Evolutionary conservation across 2,797 vertebrate species (phyloP), one percentile per base, ranked within the genome.

Genomic region (Coregonus suidteri): DNA sequence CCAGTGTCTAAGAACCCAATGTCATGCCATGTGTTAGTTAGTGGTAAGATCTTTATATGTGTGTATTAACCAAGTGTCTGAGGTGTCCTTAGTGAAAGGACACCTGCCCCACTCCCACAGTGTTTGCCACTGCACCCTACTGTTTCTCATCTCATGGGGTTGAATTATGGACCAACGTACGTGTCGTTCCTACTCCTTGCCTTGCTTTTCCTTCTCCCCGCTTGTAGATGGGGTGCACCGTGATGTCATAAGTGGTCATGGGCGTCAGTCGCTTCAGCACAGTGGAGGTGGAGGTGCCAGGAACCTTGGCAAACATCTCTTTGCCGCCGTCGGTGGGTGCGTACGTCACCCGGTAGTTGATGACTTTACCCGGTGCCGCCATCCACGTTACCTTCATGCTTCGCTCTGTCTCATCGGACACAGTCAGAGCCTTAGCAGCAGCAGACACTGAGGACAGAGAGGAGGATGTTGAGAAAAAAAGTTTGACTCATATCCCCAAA

Each of bases 161-260:
- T 92, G 90, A 92, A 92, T 91, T 89, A 91, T 85, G 91, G 91
- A 91, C 89, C 88, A 91, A 92, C 94, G 85, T 95, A 98, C 98
- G 94, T 96, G 98, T 99, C 77, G 95, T 97, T 94, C 97, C 98
- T 91, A 96, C 96, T 92, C 97, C 98, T 96, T 97, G 96, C 92
- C 97, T 97, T 90, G 96, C 91, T 93, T 97, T 98, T 88, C 98
- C 98, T 88, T 96, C 97, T 85, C 96, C 95, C 64, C 88, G 95
- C 85, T 94, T 97, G 90, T 99, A 98, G 82, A 97, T 80, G 59
- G 98, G 98, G 69, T 95, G 92, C 64, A 98, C 96, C 0, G 89
- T 94, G 89, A 99, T 90, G 86, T 95, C 84, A 72, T 99, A 99
- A 0, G 93, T 94, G 81, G 98, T 99, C 31, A 85, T 35, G 0